Conservation (phyloP, 2,888 invertebrate genomes). For the Synergus laeviventris region DNA sequence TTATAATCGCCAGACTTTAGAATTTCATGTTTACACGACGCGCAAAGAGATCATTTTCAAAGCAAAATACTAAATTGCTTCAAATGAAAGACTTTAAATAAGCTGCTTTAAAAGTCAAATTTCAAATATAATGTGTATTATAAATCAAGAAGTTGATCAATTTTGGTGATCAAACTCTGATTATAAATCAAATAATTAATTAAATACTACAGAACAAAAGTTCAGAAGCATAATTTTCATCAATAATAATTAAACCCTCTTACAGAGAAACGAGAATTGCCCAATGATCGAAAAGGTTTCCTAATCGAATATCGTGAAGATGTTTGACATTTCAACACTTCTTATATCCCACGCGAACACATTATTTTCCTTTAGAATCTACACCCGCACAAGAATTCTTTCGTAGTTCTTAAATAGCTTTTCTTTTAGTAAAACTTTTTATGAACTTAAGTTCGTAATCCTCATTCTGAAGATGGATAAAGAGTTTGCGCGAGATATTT, state of each 20-base stretch:
- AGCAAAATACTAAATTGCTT: no score
- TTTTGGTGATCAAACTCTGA: no score
- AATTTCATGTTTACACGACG: neutral
- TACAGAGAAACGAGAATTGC: constrained; percentile 18
- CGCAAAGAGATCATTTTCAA: neutral
- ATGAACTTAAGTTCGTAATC: constrained; percentile 2
- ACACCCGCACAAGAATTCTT: constrained; percentile 7
- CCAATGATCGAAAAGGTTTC: constrained; percentile 25
- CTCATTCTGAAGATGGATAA: neutral
- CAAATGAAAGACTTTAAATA: no score
- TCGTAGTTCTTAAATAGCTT: neutral
- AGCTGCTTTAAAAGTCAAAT: no score
- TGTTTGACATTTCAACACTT: constrained; percentile 37
- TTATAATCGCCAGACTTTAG: neutral
- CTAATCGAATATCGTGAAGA: constrained; percentile 20
- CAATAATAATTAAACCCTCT: constrained; percentile 25
- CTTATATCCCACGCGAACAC: constrained; percentile 31
- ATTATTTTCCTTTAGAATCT: constrained; percentile 15
- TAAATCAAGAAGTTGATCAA: no score
- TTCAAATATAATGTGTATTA: no score
- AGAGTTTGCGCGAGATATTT: constrained; percentile 3
- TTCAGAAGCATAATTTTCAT: constrained; percentile 14
- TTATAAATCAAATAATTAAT: no score
- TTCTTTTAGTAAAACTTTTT: constrained; percentile 5
- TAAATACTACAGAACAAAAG: no score